Evolutionary conservation across 2,888 invertebrate species (phyloP).

Genomic region (Drosophila lutescens): DNA sequence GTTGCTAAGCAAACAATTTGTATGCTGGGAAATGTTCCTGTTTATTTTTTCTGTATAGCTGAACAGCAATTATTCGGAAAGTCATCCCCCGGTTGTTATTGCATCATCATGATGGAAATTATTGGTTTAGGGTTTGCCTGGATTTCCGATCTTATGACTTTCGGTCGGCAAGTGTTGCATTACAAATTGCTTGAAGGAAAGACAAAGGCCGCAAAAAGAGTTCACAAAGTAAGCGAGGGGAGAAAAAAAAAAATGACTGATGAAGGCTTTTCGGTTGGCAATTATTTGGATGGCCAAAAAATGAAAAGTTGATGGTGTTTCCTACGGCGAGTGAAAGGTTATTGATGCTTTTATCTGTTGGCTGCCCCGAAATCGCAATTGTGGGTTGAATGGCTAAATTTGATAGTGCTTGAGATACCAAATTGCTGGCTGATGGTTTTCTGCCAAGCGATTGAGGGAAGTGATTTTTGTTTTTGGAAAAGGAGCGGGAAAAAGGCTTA

Average conservation of each 20-base stretch:
- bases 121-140: constrained; percentile 42
- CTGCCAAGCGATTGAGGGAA: constrained; percentile 1
- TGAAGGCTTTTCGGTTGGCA: constrained; percentile 36
- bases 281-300: constrained; percentile 44
- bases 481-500: not conserved
- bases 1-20: constrained; percentile 35
- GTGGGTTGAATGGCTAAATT: constrained; percentile 37
- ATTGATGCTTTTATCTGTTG: constrained; percentile 39
- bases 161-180: constrained; percentile 43
- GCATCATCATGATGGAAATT: constrained; percentile 46
- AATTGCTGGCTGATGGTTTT: constrained; percentile 17
- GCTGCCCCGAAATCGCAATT: constrained; percentile 19
- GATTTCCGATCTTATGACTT: constrained; percentile 33
- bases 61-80: constrained; percentile 35
- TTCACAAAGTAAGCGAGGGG: constrained; percentile 10
- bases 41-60: not conserved
- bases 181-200: constrained; percentile 27
- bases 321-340: constrained; percentile 41
- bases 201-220: constrained; percentile 35
- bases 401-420: constrained; percentile 33
- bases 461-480: not conserved
- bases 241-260: constrained; percentile 24
- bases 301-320: constrained; percentile 33
- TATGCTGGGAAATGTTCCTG: constrained; percentile 19
- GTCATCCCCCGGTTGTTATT: constrained; percentile 32